These are phyloP conservation scores for Lasioglossum figueresi DNA, from an alignment of 2,888 invertebrate genomes.

Conservation along the genomic window DNA sequence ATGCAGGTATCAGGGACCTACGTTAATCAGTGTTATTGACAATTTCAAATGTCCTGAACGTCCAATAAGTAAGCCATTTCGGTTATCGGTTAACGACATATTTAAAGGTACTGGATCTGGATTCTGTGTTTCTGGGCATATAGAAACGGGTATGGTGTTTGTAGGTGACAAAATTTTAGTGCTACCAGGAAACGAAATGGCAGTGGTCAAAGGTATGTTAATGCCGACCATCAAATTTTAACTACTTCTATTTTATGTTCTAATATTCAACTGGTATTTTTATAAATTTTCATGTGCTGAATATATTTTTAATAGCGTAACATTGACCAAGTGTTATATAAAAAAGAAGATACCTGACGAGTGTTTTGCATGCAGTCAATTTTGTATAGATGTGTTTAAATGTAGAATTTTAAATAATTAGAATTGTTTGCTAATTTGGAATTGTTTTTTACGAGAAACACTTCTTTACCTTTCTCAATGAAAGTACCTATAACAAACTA, in stretches of 20 bases:
- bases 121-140: slow-evolving; percentile 94
- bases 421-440: no score
- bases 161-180: slow-evolving; percentile 94
- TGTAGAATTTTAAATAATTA: no score
- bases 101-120: slow-evolving; percentile 97
- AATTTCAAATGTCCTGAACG: slow-evolving; percentile 94
- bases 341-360: no score
- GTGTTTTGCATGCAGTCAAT: no score
- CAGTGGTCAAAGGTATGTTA: slow-evolving; percentile 89
- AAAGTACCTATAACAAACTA: not conserved
- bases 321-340: no score
- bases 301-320: no score
- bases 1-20: slow-evolving; percentile 92
- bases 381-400: no score
- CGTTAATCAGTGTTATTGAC: slow-evolving; percentile 94
- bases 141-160: slow-evolving; percentile 95
- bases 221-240: not conserved
- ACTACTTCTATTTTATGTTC: not conserved
- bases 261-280: not conserved
- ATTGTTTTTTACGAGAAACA: not conserved
- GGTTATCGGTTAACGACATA: slow-evolving; percentile 97
- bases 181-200: slow-evolving; percentile 93
- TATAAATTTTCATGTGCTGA: not conserved
- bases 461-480: not conserved
- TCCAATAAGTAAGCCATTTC: slow-evolving; percentile 93